Conservation (phyloP, 2,888 invertebrate genomes). For the Oxystoma pomonae region DNA sequence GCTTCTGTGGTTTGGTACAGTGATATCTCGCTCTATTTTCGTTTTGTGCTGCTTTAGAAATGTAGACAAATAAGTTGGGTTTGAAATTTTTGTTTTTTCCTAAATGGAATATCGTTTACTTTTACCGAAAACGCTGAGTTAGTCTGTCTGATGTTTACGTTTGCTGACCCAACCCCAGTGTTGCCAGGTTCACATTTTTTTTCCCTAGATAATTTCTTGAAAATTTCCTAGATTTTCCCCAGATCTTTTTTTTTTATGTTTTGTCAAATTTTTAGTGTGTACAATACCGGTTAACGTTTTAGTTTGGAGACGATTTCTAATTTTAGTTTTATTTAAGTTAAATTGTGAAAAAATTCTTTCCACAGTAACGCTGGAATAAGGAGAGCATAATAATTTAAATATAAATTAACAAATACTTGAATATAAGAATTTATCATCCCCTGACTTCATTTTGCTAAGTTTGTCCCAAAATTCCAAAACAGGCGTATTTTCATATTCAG, state of each 20-base stretch:
- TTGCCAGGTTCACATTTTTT: too few species aligned
- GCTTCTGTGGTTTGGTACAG: too few species aligned
- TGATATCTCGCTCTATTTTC: too few species aligned
- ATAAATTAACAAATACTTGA: constrained; percentile 7
- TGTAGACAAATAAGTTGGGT: too few species aligned
- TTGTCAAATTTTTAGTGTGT: constrained; percentile 9
- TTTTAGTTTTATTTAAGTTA: constrained; percentile 13
- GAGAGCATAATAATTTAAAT: constrained; percentile 12
- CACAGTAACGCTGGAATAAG: constrained; percentile 11
- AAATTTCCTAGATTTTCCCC: constrained; percentile 1
- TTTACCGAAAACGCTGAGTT: too few species aligned
- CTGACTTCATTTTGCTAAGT: constrained; percentile 10
- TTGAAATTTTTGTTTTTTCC: too few species aligned
- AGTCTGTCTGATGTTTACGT: too few species aligned
- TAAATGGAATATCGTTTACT: too few species aligned
- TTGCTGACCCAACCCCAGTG: too few species aligned
- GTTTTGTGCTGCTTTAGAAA: too few species aligned
- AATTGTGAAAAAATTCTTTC: constrained; percentile 14
- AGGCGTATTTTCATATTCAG: constrained; percentile 10
- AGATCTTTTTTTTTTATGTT: constrained; percentile 4
- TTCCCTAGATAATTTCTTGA: constrained; percentile 4
- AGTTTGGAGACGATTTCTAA: constrained; percentile 12
- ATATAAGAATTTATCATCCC: constrained; percentile 8
- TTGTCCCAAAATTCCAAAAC: constrained; percentile 12
- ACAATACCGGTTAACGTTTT: constrained; percentile 12